Evolutionary conservation across 2,797 vertebrate genomes (phyloP).

Genomic region (Darevskia mixta): DNA sequence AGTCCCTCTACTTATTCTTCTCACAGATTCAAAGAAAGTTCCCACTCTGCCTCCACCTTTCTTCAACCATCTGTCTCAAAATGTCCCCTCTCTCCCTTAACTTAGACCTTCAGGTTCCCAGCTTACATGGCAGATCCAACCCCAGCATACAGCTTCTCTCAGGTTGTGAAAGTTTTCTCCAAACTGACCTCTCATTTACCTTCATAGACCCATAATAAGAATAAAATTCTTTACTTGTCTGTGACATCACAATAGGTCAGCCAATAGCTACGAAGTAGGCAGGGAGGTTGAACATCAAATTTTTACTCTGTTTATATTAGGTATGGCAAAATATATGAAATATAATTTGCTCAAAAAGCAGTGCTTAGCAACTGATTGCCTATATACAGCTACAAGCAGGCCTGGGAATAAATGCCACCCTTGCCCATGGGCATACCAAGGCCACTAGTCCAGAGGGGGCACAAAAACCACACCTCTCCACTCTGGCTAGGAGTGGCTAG

Average conservation of each 20-base stretch:
- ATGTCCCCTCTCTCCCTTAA: not conserved
- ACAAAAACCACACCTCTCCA: not conserved
- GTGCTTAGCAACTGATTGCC: not conserved
- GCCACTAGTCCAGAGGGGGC: not conserved
- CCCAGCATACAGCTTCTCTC: not conserved
- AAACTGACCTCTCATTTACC: not conserved
- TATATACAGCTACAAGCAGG: not conserved
- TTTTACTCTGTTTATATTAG: not conserved
- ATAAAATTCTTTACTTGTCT: not conserved
- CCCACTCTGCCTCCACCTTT: not conserved
- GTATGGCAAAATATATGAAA: not conserved
- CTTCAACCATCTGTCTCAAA: not conserved
- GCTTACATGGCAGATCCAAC: not conserved
- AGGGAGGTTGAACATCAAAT: not conserved
- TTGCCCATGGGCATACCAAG: not conserved
- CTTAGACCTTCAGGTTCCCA: not conserved
- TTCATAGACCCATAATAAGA: not conserved
- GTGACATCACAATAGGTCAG: not conserved
- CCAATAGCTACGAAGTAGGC: not conserved
- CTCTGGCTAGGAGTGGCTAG: not conserved
- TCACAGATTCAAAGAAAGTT: not conserved
- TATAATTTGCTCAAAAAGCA: not conserved
- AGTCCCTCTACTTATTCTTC: not conserved
- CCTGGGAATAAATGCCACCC: not conserved
- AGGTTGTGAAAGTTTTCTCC: not conserved